These are phyloP conservation scores for Coptodon bakossiorum DNA, from an alignment of 2,113 vertebrate genomes.

Conservation along the genomic window DNA sequence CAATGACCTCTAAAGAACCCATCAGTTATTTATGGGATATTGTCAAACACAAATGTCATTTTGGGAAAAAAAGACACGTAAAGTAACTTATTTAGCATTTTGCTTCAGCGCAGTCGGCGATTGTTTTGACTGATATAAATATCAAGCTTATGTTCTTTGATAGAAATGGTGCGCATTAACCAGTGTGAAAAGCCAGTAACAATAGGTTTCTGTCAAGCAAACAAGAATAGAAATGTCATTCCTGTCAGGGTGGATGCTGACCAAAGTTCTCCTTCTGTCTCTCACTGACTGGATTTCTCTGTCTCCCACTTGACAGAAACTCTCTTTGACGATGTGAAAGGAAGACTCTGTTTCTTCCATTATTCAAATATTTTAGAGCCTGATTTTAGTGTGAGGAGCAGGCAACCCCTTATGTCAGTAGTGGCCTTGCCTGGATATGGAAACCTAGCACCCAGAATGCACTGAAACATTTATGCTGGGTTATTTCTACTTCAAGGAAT, in stretches of 20 bases:
- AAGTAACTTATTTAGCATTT: neutral
- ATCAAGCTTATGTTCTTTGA: slow-evolving; percentile 54
- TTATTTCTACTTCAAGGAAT: slow-evolving; percentile 70
- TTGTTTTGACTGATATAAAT: slow-evolving; percentile 64
- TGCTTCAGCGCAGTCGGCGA: slow-evolving; percentile 10
- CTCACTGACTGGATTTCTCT: slow-evolving; percentile 10
- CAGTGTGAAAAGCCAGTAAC: slow-evolving; percentile 61
- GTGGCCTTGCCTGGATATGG: slow-evolving; percentile 22
- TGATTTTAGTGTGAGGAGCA: slow-evolving; percentile 60
- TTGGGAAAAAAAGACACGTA: neutral
- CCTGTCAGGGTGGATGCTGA: slow-evolving; percentile 65
- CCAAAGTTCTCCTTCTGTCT: slow-evolving; percentile 64
- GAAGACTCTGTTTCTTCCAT: slow-evolving; percentile 65
- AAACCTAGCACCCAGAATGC: slow-evolving; percentile 37
- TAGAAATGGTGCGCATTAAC: slow-evolving; percentile 65
- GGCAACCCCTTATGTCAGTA: slow-evolving; percentile 33
- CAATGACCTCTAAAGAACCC: neutral
- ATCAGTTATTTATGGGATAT: neutral
- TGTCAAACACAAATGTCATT: neutral
- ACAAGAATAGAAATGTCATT: slow-evolving; percentile 74
- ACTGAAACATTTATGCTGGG: slow-evolving; percentile 67
- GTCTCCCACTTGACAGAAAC: slow-evolving; percentile 67
- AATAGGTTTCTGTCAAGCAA: slow-evolving; percentile 73
- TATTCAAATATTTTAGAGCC: slow-evolving; percentile 72
- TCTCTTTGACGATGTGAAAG: slow-evolving; percentile 70